phyloP scores from a whole-genome alignment of 2,797 vertebrate species.

The Hybognathus amarus region DNA sequence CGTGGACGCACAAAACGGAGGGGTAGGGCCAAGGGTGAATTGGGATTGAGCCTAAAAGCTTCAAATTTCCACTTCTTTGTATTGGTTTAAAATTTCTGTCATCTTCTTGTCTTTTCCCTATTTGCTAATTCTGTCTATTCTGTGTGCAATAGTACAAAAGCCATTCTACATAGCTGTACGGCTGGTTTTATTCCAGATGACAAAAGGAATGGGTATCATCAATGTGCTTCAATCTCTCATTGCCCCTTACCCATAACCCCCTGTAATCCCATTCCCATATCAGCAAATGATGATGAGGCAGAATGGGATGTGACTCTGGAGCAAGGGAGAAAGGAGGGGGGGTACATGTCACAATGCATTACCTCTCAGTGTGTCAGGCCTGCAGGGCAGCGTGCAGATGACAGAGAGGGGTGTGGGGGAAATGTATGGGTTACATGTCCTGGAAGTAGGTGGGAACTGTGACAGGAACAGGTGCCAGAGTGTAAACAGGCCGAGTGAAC shows the following conservation, averaged over 20 bases:
- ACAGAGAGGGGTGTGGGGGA: constrained; percentile 10
- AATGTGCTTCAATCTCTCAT: constrained; percentile 65
- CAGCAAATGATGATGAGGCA: constrained; percentile 74
- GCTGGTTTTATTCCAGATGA: constrained; percentile 64
- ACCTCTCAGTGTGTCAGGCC: constrained; percentile 67
- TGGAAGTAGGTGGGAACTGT: constrained; percentile 69
- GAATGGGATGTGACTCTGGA: constrained; percentile 63
- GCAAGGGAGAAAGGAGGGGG: constrained; percentile 52
- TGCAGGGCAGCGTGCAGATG: constrained; percentile 50
- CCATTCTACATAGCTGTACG: constrained; percentile 58
- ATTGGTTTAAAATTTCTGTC: constrained; percentile 26
- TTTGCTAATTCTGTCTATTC: background rate
- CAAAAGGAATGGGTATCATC: constrained; percentile 70
- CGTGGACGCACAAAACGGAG: too few species aligned
- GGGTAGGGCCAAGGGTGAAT: too few species aligned
- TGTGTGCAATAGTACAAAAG: background rate
- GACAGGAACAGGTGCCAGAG: constrained; percentile 62
- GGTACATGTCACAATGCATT: constrained; percentile 71
- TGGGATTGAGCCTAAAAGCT: constrained; percentile 38
- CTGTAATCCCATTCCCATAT: constrained; percentile 75
- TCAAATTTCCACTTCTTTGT: constrained; percentile 43
- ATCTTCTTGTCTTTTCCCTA: constrained; percentile 59
- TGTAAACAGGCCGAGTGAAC: constrained; percentile 56
- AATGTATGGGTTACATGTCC: constrained; percentile 73
- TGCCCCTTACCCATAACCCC: constrained; percentile 13